These are phyloP conservation scores for Serrognathus titanus DNA, from an alignment of 2,888 invertebrate species.

Conservation along the genomic window DNA sequence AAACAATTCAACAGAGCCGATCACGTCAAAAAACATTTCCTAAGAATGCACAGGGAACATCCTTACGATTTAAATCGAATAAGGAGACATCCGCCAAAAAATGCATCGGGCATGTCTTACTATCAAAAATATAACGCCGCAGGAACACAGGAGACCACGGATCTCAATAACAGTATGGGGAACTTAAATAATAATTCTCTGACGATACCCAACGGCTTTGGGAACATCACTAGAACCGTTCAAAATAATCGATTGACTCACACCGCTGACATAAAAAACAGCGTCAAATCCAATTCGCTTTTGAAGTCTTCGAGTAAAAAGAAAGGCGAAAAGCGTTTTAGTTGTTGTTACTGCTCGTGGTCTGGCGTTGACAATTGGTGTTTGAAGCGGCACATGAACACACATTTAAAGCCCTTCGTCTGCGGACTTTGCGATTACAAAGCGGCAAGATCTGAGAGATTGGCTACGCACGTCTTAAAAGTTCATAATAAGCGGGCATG, in stretches of 20 bases:
- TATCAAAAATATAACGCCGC: conserved; percentile 48
- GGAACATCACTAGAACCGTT: conserved; percentile 34
- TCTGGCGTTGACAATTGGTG: conserved; percentile 94
- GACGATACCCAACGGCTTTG: conserved; percentile 42
- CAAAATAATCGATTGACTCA: conserved; percentile 31
- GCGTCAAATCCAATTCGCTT: conserved; percentile 27
- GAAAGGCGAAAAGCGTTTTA: conserved; percentile 51
- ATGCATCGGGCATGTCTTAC: conserved; percentile 54
- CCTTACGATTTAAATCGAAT: conserved; percentile 83
- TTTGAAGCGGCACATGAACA: conserved; percentile 86
- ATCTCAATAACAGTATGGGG: conserved; percentile 27
- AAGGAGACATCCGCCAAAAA: conserved; percentile 61
- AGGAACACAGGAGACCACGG: conserved; percentile 30
- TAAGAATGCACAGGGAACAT: conserved; percentile 88
- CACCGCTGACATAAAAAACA: conserved; percentile 34
- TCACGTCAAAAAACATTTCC: conserved; percentile 91
- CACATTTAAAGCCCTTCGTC: conserved; percentile 87
- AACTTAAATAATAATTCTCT: conserved; percentile 23
- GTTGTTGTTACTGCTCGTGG: conserved; percentile 90
- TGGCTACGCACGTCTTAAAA: conserved; percentile 86
- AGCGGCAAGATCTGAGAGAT: conserved; percentile 84
- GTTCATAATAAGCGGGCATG: conserved; percentile 90
- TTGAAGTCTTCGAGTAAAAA: conserved; percentile 42
- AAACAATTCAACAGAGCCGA: conserved; percentile 93
- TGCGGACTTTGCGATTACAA: conserved; percentile 91